Evolutionary conservation across 2,113 vertebrate genomes (phyloP), one percentile per base, ranked within the genome.

Genomic region (Anguilla rostrata): DNA sequence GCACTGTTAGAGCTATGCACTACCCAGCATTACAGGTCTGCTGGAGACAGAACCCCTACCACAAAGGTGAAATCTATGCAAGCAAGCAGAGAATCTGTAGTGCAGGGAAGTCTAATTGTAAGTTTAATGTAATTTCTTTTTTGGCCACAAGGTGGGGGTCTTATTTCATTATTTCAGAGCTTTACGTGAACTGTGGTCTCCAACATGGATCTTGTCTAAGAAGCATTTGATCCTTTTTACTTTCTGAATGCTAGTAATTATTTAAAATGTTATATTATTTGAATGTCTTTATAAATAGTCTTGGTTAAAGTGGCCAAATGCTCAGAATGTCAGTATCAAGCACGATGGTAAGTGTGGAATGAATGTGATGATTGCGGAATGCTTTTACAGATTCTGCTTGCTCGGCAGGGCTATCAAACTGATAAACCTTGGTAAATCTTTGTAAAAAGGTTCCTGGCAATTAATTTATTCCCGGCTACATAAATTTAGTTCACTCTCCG

Each of bases 71-170:
- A 66, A 66, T 34, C 34, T 34, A 34, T 34, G 60, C 1, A 66
- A 26, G 2, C 0, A 34, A 34, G 22, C 20, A 66, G 22, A 5
- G 12, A 66, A 22, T 26, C 18, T 11, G 1, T 6, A 40, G 43
- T 80, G 0, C 63, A 81, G 85, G 1, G 0, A 16, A 39, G 82
- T 60, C 9, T 2, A 3, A 53, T 53, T 46, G 11, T 39, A 22
- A 1, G 16, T 83, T 86, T 85, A 26, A 71, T 88, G 90, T 86
- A 84, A 84, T 91, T 0, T 12, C 5, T 49, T 5, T 3, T 5
- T 15, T 39, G 1, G 8, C 92, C 94, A 93, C 93, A 84, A 22
- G 92, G 87, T 91, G 95, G 94, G 41, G 91, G 1, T 34, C 34
- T 92, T 94, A 85, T 91, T 75, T 39, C 78, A 88, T 46, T 12